phyloP scores from a whole-genome alignment of 2,888 invertebrate species.

The Germaria angustata region DNA sequence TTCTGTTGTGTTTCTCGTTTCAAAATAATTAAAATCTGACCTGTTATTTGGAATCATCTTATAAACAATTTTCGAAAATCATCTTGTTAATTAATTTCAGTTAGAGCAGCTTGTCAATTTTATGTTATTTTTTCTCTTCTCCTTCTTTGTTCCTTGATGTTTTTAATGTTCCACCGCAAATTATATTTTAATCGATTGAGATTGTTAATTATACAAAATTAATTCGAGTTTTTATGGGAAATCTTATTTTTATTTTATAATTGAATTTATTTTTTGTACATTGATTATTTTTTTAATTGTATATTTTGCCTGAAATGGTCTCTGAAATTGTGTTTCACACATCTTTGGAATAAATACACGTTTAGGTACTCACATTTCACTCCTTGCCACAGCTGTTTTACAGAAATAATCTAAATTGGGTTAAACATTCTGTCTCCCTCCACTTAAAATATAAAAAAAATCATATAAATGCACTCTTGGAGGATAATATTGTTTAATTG shows the following conservation, averaged over 20 bases:
- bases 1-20: constrained; percentile 12
- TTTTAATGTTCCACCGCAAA: constrained; percentile 36
- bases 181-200: constrained; percentile 45
- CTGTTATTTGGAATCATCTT: constrained; percentile 45
- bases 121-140: neutral
- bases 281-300: neutral
- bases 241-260: neutral
- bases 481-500: too few species aligned
- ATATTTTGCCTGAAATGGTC: neutral
- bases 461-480: too few species aligned
- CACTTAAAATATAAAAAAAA: too few species aligned
- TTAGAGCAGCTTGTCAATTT: constrained; percentile 55
- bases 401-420: too few species aligned
- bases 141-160: neutral
- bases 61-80: constrained; percentile 51
- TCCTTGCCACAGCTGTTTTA: too few species aligned
- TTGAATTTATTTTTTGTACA: constrained; percentile 22
- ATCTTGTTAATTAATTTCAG: constrained; percentile 70
- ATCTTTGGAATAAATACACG: too few species aligned
- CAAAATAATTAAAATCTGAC: constrained; percentile 52
- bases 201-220: constrained; percentile 37
- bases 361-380: too few species aligned
- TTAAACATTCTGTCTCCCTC: too few species aligned
- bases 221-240: constrained; percentile 51
- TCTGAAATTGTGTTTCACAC: neutral